Evolutionary conservation across 2,797 vertebrate species (phyloP).

Genomic region (Selene dorsalis): DNA sequence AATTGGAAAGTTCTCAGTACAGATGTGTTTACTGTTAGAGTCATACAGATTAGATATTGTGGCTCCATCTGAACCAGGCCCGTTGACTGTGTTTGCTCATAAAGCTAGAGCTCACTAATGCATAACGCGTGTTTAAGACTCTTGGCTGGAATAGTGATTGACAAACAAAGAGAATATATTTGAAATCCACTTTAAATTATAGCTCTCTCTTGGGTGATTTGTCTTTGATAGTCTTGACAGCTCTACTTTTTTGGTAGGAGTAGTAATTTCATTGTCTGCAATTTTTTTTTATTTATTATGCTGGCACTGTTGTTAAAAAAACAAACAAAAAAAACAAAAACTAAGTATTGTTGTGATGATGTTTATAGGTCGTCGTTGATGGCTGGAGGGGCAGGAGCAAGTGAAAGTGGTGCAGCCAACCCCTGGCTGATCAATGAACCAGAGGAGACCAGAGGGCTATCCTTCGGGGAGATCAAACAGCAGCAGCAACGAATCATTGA

Average conservation of each 20-base stretch:
- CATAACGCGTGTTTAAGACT: constrained; percentile 16
- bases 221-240: constrained; percentile 6
- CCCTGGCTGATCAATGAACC: constrained; percentile 95
- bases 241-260: background rate
- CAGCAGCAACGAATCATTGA: constrained; percentile 93
- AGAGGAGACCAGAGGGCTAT: constrained; percentile 91
- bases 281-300: background rate
- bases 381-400: constrained; percentile 79
- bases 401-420: constrained; percentile 80
- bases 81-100: constrained; percentile 54
- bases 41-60: constrained; percentile 38
- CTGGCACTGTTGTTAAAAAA: background rate
- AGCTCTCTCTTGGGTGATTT: background rate
- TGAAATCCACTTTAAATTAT: constrained; percentile 11
- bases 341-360: background rate
- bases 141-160: constrained; percentile 32
- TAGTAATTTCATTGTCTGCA: background rate
- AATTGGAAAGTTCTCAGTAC: constrained; percentile 53
- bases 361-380: constrained; percentile 89
- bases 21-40: constrained; percentile 60
- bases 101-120: constrained; percentile 37
- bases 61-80: constrained; percentile 13
- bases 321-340: background rate
- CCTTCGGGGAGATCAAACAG: constrained; percentile 90
- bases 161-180: constrained; percentile 27